phyloP scores from a whole-genome alignment of 2,888 invertebrate genomes.

The Drosophila nr. fundita region DNA sequence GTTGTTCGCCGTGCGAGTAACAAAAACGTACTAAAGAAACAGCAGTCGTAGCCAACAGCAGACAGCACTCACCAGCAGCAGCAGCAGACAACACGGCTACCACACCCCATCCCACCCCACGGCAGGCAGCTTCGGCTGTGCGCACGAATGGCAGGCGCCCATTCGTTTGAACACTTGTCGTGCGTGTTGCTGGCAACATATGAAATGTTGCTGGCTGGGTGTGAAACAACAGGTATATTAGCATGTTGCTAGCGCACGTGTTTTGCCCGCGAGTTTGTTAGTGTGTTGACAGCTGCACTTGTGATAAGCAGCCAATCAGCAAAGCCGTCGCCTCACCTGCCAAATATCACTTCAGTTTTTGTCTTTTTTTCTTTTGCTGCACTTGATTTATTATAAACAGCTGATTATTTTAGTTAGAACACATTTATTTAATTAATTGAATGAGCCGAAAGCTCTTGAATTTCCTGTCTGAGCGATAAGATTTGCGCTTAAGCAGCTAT shows the following conservation, averaged over 20 bases:
- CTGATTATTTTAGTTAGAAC: conserved; percentile 27
- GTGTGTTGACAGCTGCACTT: conserved; percentile 35
- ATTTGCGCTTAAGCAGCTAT: conserved; percentile 17
- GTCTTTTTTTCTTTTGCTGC: conserved; percentile 19
- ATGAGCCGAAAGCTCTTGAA: conserved; percentile 50
- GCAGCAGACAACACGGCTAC: conserved; percentile 2
- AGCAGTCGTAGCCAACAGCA: conserved; percentile 31
- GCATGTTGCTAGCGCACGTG: conserved; percentile 36
- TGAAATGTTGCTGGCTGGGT: conserved; percentile 15
- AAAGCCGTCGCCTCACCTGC: conserved; percentile 24
- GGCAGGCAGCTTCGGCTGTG: conserved; percentile 32
- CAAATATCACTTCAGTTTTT: not conserved
- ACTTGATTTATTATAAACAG: conserved; percentile 47
- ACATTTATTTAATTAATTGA: conserved; percentile 61
- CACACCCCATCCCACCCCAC: conserved; percentile 5
- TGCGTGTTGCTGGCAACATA: conserved; percentile 53
- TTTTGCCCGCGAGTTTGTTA: not conserved
- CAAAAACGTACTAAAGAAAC: conserved; percentile 69
- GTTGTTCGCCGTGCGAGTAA: conserved; percentile 66
- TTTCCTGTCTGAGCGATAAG: conserved; percentile 53
- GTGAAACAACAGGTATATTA: conserved; percentile 49
- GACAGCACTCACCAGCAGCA: conserved; percentile 23
- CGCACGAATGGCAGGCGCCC: conserved; percentile 32
- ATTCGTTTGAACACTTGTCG: conserved; percentile 31
- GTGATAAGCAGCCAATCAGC: conserved; percentile 29